phyloP scores from a whole-genome alignment of 2,113 vertebrate species.

The Phoxinus phoxinus region DNA sequence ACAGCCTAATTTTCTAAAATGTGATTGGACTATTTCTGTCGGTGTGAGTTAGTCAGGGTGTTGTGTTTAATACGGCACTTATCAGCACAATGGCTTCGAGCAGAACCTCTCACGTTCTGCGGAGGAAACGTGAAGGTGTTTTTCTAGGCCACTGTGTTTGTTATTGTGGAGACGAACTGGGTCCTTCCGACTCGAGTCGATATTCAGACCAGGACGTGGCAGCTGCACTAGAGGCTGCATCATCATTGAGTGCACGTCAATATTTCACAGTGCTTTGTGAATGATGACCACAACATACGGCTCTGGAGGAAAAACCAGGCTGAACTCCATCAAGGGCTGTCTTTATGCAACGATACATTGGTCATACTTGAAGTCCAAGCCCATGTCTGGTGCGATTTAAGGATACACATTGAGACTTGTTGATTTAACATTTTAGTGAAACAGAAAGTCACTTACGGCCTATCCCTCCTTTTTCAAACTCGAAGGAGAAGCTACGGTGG shows the following conservation, averaged over 20 bases:
- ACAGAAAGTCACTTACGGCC: too few species aligned
- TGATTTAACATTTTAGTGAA: too few species aligned
- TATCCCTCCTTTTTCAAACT: too few species aligned
- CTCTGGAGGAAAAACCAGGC: neutral
- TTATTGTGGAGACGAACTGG: neutral
- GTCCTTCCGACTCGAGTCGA: neutral
- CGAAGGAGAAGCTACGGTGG: too few species aligned
- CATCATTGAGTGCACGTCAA: neutral
- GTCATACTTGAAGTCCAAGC: neutral
- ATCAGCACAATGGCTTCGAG: neutral
- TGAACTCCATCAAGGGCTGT: neutral
- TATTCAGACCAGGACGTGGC: neutral
- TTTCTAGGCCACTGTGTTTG: neutral
- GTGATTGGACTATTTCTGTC: neutral
- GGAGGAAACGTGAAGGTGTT: neutral
- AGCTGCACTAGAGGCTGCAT: neutral
- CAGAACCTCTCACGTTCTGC: neutral
- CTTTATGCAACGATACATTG: neutral
- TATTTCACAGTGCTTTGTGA: conserved; percentile 26
- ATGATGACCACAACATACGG: neutral
- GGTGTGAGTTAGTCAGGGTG: neutral
- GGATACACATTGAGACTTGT: neutral
- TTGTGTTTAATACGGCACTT: neutral
- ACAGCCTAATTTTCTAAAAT: neutral
- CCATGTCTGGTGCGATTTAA: neutral